Percentiles rank a stretch among this genome's conserved stretches.
phyloP scores from a whole-genome alignment of 2,888 invertebrate species.

The Heliconius sara region DNA sequence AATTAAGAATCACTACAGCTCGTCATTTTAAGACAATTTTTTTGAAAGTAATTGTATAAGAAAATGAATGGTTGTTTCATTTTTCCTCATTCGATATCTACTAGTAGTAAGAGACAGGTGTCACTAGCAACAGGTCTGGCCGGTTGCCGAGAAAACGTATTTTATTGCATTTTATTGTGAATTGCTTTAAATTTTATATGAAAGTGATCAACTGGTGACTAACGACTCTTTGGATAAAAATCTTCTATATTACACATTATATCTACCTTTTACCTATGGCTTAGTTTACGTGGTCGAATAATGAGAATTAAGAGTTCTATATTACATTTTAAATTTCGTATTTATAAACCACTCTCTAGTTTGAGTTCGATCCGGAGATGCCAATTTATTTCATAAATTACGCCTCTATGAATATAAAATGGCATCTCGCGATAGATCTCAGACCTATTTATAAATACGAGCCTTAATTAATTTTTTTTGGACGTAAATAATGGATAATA shows the following conservation, averaged over 20 bases:
- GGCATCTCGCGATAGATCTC: too few relatives aligned
- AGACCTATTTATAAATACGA: too few relatives aligned
- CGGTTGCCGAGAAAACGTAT: slow-evolving; percentile 15
- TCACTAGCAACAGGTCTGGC: slow-evolving; percentile 36
- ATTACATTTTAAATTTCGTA: too few relatives aligned
- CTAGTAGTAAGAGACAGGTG: slow-evolving; percentile 30
- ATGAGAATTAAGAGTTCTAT: too few relatives aligned
- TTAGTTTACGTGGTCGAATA: too few relatives aligned
- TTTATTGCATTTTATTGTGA: slow-evolving; percentile 1
- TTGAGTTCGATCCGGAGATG: too few relatives aligned
- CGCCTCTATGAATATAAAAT: too few relatives aligned
- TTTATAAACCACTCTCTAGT: too few relatives aligned
- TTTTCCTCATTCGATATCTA: slow-evolving; percentile 14
- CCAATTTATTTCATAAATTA: too few relatives aligned
- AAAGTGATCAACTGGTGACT: not conserved
- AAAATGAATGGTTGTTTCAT: not conserved
- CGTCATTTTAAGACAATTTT: not conserved
- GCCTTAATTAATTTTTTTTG: too few relatives aligned
- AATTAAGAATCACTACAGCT: not conserved
- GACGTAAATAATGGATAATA: too few relatives aligned
- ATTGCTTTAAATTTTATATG: not conserved
- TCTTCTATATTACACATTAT: not conserved
- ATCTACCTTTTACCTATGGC: too few relatives aligned
- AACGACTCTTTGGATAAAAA: not conserved
- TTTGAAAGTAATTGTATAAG: not conserved